These are phyloP conservation scores for Myanophis thanlyinensis DNA, from an alignment of 2,113 vertebrate genomes.

Conservation along the genomic window DNA sequence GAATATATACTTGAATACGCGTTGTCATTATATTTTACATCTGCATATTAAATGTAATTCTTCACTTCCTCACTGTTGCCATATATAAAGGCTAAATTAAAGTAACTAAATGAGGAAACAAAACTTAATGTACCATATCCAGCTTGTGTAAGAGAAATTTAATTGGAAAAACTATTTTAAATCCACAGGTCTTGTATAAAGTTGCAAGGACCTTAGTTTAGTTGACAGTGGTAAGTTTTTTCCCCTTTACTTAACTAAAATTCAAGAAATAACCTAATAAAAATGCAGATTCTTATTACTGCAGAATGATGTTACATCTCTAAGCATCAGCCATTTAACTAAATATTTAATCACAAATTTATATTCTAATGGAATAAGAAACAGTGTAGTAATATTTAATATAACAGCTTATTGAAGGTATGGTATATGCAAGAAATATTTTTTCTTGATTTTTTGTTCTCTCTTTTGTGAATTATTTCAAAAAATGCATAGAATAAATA, in stretches of 20 bases:
- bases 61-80: conserved; percentile 39
- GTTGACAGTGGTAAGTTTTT: neutral
- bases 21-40: conserved; percentile 40
- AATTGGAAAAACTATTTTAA: neutral
- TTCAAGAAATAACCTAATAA: neutral
- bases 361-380: neutral
- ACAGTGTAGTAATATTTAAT: neutral
- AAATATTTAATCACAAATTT: neutral
- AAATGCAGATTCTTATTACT: neutral
- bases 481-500: conserved; percentile 8
- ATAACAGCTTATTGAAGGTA: conserved; percentile 19
- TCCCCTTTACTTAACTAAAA: neutral
- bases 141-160: neutral
- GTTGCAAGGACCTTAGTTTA: neutral
- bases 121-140: conserved; percentile 12
- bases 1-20: neutral
- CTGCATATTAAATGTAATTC: conserved; percentile 45
- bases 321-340: neutral
- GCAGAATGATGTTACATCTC: neutral
- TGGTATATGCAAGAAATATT: conserved; percentile 52
- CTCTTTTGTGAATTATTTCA: conserved; percentile 28
- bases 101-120: conserved; percentile 26
- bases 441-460: conserved; percentile 26
- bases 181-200: neutral
- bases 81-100: conserved; percentile 57